Percentiles rank a stretch among this genome's conserved stretches.
Evolutionary conservation across 2,113 vertebrate genomes (phyloP).

Genomic region (Zootoca vivipara): DNA sequence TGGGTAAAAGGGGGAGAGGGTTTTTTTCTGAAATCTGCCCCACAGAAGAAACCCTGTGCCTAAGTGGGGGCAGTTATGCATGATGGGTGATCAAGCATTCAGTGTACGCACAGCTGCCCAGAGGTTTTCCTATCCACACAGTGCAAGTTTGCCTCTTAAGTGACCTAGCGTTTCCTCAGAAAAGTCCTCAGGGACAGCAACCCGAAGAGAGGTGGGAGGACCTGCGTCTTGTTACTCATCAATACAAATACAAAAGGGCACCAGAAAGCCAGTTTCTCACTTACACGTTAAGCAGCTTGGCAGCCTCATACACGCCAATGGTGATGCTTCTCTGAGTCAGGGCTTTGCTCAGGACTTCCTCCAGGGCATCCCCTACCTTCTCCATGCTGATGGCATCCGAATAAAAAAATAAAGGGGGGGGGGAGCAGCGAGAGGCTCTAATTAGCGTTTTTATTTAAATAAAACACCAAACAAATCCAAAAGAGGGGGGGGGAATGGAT

Average conservation of each 20-base stretch:
- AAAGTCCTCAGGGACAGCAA: background rate
- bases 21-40: background rate
- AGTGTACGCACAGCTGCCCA: background rate
- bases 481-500: too few species aligned
- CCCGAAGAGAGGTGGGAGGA: background rate
- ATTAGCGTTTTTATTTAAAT: background rate
- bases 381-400: conserved; percentile 84
- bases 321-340: conserved; percentile 92
- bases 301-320: conserved; percentile 92
- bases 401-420: background rate
- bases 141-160: background rate
- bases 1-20: background rate
- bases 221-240: background rate
- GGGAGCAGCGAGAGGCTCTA: background rate
- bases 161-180: background rate
- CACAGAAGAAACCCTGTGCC: background rate
- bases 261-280: conserved; percentile 57
- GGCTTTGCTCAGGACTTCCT: conserved; percentile 90
- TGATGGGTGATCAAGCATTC: background rate
- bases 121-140: background rate
- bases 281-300: conserved; percentile 94
- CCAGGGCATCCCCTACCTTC: conserved; percentile 86
- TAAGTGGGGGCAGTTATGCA: background rate
- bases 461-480: too few species aligned
- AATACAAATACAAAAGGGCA: background rate